These are phyloP conservation scores for Pontoporia blainvillei DNA, from an alignment of 2,113 vertebrate species.

Conservation along the genomic window DNA sequence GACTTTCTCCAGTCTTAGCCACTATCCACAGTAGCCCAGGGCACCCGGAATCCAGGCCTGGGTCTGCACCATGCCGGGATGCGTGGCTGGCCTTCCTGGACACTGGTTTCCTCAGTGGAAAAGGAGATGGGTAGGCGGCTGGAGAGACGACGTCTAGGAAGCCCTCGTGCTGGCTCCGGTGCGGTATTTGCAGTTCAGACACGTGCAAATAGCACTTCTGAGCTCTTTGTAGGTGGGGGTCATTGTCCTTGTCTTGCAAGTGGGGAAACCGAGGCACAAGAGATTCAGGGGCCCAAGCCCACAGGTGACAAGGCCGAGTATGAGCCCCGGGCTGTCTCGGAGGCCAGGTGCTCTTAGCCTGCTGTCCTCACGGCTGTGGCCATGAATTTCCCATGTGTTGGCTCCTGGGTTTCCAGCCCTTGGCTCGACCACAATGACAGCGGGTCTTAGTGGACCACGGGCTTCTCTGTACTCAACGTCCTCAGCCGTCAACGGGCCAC, in stretches of 20 bases:
- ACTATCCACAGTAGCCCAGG: fast-evolving
- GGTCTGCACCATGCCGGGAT: neutral
- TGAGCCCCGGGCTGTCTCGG: neutral
- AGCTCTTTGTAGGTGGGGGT: neutral
- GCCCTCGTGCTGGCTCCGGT: fast-evolving
- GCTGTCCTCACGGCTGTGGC: neutral
- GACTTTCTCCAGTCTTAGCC: fast-evolving
- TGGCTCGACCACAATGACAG: neutral
- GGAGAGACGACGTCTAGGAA: fast-evolving
- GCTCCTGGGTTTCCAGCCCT: neutral
- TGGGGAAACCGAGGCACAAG: neutral
- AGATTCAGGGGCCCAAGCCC: neutral
- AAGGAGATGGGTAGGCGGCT: neutral
- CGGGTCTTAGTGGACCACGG: neutral
- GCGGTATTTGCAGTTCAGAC: fast-evolving
- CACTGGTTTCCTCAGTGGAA: neutral
- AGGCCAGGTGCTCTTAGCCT: neutral
- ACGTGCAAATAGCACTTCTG: neutral
- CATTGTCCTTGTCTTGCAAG: neutral
- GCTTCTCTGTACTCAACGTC: neutral
- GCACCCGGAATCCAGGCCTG: fast-evolving
- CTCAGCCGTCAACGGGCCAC: neutral
- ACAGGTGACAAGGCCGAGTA: neutral
- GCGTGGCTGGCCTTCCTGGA: neutral
- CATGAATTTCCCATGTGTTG: fast-evolving